Percentiles rank a stretch among this genome's conserved stretches.
These are phyloP conservation scores for Stegodyphus dumicola DNA, from an alignment of 1,140 invertebrate genomes.

Conservation along the genomic window DNA sequence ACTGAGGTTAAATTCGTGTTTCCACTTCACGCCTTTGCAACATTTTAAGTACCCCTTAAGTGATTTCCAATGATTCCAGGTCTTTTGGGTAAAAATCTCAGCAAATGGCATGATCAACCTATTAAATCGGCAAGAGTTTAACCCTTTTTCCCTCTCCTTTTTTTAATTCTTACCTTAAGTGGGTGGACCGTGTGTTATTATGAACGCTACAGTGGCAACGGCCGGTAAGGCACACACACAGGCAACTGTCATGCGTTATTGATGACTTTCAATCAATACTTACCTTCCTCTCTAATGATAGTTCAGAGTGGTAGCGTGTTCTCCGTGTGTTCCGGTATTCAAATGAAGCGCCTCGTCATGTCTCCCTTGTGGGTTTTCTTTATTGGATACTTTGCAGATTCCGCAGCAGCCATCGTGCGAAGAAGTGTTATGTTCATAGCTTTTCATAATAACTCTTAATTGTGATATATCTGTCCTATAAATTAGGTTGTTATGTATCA, in stretches of 20 bases:
- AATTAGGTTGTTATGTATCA: too few species aligned
- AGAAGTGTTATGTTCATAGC: too few species aligned
- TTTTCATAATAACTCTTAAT: too few species aligned
- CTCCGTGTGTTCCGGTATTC: constrained; percentile 44
- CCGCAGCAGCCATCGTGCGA: too few species aligned
- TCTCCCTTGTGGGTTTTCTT: background rate
- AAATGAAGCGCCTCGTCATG: constrained; percentile 33
- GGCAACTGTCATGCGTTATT: constrained; percentile 41
- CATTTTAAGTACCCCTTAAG: constrained; percentile 19
- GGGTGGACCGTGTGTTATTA: constrained; percentile 51
- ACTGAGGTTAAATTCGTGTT: constrained; percentile 50
- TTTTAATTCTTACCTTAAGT: constrained; percentile 24
- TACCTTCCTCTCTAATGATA: constrained; percentile 49
- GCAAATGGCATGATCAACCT: constrained; percentile 44
- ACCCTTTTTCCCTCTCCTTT: background rate
- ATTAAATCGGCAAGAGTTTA: constrained; percentile 22
- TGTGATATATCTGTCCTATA: too few species aligned
- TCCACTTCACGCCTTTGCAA: constrained; percentile 34
- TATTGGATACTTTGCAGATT: background rate
- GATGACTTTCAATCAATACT: constrained; percentile 55
- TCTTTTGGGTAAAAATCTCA: constrained; percentile 32
- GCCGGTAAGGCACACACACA: constrained; percentile 39
- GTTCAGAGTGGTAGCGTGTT: constrained; percentile 9
- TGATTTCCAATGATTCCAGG: constrained; percentile 46
- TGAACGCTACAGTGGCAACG: constrained; percentile 28